These are phyloP conservation scores for Apamea sordens DNA, from an alignment of 2,888 invertebrate genomes.

Conservation along the genomic window DNA sequence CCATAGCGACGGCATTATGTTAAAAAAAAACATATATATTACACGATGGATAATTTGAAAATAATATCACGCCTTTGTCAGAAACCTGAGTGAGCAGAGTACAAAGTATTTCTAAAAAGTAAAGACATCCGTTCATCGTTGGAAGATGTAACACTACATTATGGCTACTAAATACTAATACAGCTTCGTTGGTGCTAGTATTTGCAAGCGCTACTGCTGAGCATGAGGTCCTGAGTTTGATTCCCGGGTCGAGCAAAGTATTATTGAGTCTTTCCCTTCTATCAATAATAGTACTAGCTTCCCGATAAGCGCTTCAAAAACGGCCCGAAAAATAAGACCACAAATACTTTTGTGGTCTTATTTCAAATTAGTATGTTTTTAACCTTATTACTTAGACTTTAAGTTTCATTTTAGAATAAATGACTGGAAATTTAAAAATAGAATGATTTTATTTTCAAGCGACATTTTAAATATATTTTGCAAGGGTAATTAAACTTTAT, in stretches of 20 bases:
- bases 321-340: too few relatives aligned
- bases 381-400: too few relatives aligned
- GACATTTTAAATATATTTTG: too few relatives aligned
- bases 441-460: too few relatives aligned
- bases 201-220: background rate
- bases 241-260: background rate
- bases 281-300: too few relatives aligned
- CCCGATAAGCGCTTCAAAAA: too few relatives aligned
- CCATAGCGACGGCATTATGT: slow-evolving; percentile 29
- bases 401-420: too few relatives aligned
- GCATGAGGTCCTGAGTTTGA: background rate
- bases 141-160: background rate
- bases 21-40: slow-evolving; percentile 34
- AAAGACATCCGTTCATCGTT: background rate
- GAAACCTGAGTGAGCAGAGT: background rate
- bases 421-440: too few relatives aligned
- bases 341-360: too few relatives aligned
- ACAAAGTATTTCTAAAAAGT: background rate
- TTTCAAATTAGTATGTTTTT: too few relatives aligned
- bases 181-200: background rate
- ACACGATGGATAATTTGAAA: slow-evolving; percentile 30
- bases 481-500: too few relatives aligned
- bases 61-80: background rate
- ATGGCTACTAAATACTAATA: background rate
- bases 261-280: background rate